Base-by-base conservation (phyloP, 1,140 invertebrate species). In the Heterodera carotae region DNA sequence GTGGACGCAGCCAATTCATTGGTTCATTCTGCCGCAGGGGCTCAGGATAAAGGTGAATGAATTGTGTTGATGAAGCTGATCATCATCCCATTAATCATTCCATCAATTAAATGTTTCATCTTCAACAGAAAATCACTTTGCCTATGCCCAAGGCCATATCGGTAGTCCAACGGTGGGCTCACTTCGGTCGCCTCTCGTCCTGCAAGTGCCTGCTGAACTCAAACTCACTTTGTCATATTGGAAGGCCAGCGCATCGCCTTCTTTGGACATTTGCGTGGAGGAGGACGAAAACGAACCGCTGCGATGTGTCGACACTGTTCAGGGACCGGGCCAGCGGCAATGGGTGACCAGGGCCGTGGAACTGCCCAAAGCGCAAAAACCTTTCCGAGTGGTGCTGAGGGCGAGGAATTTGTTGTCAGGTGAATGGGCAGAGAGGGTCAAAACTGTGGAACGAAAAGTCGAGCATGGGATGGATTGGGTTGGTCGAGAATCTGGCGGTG, bases 201-300 rank as follows among this genome's bases (percentile, higher is more conserved):
- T 76, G 29, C 76, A 75, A 15, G 25, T 29, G 33, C n/a, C 36
- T 18, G 8, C 27, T 8, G 75, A 76, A 31, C 73, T 76, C 18
- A 39, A 76, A 31, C 73, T 76, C 18, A 39, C 36, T 39, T 31
- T 76, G 29, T 43, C 25, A 29, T 78, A 78, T 31, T 78, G 77
- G 77, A 78, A 78, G 56, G 56, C 66, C 43, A 66, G 33, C 12
- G 56, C 53, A 8, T 60, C 67, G 3, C 62, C 77, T n/a, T 69
- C 77, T 22, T 43, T 78, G 62, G 77, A 78, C 62, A 78, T 78
- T 33, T 78, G 77, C 68, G 53, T 77, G 64, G 60, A 69, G 31
- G 43, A 77, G 33, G 53, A 78, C 48, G 33, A 25, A n/a, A 18
- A 78, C 25, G 64, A 75, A 29, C 48, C 67, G 27, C 53, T 78